phyloP scores from a whole-genome alignment of 2,797 vertebrate genomes.

The Myotis findleyi region DNA sequence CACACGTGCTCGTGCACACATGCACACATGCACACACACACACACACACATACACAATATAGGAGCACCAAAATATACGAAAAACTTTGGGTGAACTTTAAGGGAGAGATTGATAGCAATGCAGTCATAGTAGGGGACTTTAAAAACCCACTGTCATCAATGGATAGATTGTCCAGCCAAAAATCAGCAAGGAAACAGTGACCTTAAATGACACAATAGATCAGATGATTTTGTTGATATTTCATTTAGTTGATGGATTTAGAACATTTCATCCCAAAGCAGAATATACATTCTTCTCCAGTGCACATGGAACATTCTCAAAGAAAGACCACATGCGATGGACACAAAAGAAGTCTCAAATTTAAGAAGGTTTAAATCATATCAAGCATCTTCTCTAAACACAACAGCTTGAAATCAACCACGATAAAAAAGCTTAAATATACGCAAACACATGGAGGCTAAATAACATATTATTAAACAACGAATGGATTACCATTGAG shows the following conservation, averaged over 20 bases:
- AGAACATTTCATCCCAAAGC: too few relatives aligned
- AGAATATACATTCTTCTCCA: too few relatives aligned
- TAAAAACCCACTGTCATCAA: neutral
- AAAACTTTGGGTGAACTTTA: too few relatives aligned
- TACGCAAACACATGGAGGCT: neutral
- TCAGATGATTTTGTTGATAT: neutral
- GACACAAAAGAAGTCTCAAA: neutral
- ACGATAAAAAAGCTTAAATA: neutral
- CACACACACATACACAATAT: neutral
- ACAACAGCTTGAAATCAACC: neutral
- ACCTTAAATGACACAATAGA: neutral
- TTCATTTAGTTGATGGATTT: too few relatives aligned
- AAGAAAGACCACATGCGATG: too few relatives aligned
- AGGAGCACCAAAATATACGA: neutral
- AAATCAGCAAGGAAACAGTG: neutral
- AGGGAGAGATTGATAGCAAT: too few relatives aligned
- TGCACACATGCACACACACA: too few relatives aligned
- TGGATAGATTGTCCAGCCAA: neutral
- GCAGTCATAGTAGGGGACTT: too few relatives aligned
- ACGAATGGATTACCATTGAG: neutral
- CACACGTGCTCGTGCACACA: neutral
- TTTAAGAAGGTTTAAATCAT: neutral
- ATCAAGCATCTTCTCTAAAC: neutral
- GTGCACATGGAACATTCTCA: too few relatives aligned
- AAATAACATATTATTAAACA: neutral